A percentile compares a stretch with the other conserved stretches of the same genome.
These are phyloP conservation scores for Cydia fagiglandana DNA, from an alignment of 1,140 invertebrate genomes.

Conservation along the genomic window DNA sequence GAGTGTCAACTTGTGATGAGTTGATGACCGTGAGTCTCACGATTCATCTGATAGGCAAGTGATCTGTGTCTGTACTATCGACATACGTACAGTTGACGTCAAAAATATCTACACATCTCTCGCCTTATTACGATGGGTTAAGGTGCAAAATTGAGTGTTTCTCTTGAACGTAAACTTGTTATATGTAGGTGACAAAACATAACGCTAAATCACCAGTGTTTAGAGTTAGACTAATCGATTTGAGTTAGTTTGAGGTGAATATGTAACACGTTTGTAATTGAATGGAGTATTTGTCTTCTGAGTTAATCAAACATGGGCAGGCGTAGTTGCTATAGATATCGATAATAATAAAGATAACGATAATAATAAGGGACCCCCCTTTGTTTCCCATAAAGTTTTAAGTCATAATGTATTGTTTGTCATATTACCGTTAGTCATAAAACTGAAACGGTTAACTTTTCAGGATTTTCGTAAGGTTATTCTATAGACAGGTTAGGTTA, in stretches of 20 bases:
- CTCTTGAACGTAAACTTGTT: neutral
- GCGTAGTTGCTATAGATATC: too few species aligned
- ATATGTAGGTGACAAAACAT: slow-evolving; percentile 8
- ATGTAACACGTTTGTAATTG: neutral
- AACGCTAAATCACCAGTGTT: neutral
- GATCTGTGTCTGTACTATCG: neutral
- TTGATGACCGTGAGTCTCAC: neutral
- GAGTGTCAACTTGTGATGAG: too few species aligned
- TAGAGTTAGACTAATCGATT: slow-evolving; percentile 14
- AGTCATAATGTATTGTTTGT: too few species aligned
- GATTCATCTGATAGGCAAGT: neutral
- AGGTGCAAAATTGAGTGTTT: neutral
- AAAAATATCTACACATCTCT: neutral
- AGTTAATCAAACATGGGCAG: too few species aligned
- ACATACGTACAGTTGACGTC: neutral
- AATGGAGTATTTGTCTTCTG: neutral
- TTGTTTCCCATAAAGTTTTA: too few species aligned
- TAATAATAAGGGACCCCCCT: too few species aligned
- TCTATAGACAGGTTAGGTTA: too few species aligned
- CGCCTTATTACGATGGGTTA: neutral
- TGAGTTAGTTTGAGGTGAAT: neutral
- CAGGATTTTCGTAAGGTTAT: too few species aligned
- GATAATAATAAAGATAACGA: too few species aligned
- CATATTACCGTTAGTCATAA: too few species aligned
- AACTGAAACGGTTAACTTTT: too few species aligned